Percentiles rank a stretch among this genome's conserved stretches.
Evolutionary conservation across 2,888 invertebrate species (phyloP).

Genomic region (Drosophila neotestacea): DNA sequence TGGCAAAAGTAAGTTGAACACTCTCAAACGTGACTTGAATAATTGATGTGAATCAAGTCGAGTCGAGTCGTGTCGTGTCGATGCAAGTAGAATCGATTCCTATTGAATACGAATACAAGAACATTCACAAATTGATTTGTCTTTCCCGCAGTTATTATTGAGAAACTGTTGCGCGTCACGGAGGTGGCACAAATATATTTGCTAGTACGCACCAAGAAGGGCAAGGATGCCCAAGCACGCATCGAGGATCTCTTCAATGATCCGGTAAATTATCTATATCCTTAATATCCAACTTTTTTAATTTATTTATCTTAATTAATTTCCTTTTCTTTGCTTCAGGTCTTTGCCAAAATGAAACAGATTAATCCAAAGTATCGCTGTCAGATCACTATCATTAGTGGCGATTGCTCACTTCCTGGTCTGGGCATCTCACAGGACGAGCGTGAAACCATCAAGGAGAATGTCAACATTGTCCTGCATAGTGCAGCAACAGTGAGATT

Average conservation of each 20-base stretch:
- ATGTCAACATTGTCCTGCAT: conserved; percentile 90
- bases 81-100: neutral
- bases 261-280: conserved; percentile 85
- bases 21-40: conserved; percentile 60
- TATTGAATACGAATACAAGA: neutral
- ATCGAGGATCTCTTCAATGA: conserved; percentile 91
- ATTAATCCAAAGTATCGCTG: conserved; percentile 81
- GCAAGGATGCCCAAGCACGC: conserved; percentile 89
- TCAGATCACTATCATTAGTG: conserved; percentile 85
- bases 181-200: conserved; percentile 87
- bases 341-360: conserved; percentile 80
- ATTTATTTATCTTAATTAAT: neutral
- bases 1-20: conserved; percentile 83
- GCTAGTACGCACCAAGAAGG: conserved; percentile 88
- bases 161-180: conserved; percentile 88
- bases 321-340: conserved; percentile 40
- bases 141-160: conserved; percentile 86
- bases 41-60: conserved; percentile 4
- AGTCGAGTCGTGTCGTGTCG: neutral
- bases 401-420: conserved; percentile 84
- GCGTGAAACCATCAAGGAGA: conserved; percentile 83
- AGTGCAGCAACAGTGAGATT: conserved; percentile 96
- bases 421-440: conserved; percentile 84
- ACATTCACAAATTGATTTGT: conserved; percentile 48
- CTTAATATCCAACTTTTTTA: no score